phyloP scores from a whole-genome alignment of 2,113 vertebrate species.

The Macaca mulatta region DNA sequence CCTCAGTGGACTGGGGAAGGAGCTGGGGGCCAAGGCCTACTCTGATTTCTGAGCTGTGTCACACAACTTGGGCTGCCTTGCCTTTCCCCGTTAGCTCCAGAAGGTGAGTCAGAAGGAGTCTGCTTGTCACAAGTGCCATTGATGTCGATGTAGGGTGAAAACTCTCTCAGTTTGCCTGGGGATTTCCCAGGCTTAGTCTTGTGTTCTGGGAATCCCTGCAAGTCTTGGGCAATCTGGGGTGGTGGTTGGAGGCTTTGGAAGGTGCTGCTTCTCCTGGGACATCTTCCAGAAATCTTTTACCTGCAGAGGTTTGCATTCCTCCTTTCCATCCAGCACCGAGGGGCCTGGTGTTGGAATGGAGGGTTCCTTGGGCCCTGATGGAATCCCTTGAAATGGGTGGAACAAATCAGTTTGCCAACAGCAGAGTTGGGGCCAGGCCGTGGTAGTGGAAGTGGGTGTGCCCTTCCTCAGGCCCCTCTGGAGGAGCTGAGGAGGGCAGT shows the following conservation, averaged over 20 bases:
- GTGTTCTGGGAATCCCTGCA: neutral
- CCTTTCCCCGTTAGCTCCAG: neutral
- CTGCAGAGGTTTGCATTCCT: neutral
- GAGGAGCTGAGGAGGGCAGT: neutral
- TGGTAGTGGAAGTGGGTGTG: neutral
- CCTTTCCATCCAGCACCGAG: rapidly evolving
- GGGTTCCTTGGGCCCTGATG: neutral
- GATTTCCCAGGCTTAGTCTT: neutral
- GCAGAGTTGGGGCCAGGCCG: neutral
- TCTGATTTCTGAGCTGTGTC: neutral
- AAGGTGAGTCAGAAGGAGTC: neutral
- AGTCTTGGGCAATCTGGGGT: neutral
- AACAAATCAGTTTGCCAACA: neutral
- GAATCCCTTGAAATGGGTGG: neutral
- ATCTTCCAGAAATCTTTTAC: neutral
- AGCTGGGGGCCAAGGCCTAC: neutral
- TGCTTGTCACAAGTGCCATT: rapidly evolving
- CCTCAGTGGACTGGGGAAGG: no score
- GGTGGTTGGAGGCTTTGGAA: neutral
- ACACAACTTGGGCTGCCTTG: neutral
- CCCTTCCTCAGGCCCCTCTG: neutral
- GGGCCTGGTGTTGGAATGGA: no score
- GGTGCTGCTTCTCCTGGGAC: neutral
- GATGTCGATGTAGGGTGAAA: neutral
- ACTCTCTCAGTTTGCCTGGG: rapidly evolving